A percentile compares a stretch with the other conserved stretches of the same genome.
Conservation (phyloP, 2,797 vertebrate genomes). For the Poeciliopsis infans region DNA sequence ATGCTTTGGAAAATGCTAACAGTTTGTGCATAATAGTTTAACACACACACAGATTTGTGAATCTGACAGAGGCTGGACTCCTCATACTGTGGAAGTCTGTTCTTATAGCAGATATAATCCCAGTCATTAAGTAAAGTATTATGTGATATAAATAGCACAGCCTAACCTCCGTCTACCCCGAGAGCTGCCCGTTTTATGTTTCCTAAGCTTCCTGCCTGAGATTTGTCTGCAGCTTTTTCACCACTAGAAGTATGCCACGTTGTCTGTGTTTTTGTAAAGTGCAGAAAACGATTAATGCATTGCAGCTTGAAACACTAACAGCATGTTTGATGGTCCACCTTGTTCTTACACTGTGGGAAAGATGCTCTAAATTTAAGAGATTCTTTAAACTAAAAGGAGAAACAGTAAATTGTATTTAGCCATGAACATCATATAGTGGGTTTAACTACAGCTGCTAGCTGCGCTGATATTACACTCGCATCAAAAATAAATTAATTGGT, state of each 20-base stretch:
- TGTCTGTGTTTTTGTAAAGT: slow-evolving; percentile 7
- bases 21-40: slow-evolving; percentile 22
- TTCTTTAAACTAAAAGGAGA: slow-evolving; percentile 5
- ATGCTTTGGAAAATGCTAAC: slow-evolving; percentile 24
- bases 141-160: slow-evolving; percentile 51
- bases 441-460: slow-evolving; percentile 8
- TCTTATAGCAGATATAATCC: slow-evolving; percentile 55
- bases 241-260: slow-evolving; percentile 20
- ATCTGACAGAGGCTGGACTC: slow-evolving; percentile 11
- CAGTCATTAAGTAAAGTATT: slow-evolving; percentile 63
- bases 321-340: slow-evolving; percentile 36
- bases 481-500: slow-evolving; percentile 23
- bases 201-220: slow-evolving; percentile 37
- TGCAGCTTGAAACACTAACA: slow-evolving; percentile 17
- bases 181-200: slow-evolving; percentile 33
- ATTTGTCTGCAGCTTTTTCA: slow-evolving; percentile 33
- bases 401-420: slow-evolving; percentile 14
- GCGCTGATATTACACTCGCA: slow-evolving; percentile 32
- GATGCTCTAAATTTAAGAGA: slow-evolving; percentile 10
- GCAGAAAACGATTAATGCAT: neutral
- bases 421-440: slow-evolving; percentile 31
- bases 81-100: slow-evolving; percentile 23
- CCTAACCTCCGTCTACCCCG: slow-evolving; percentile 43
- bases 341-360: neutral
- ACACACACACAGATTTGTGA: slow-evolving; percentile 22